Conservation (phyloP, 2,888 invertebrate genomes). For the Ochropleura leucogaster region DNA sequence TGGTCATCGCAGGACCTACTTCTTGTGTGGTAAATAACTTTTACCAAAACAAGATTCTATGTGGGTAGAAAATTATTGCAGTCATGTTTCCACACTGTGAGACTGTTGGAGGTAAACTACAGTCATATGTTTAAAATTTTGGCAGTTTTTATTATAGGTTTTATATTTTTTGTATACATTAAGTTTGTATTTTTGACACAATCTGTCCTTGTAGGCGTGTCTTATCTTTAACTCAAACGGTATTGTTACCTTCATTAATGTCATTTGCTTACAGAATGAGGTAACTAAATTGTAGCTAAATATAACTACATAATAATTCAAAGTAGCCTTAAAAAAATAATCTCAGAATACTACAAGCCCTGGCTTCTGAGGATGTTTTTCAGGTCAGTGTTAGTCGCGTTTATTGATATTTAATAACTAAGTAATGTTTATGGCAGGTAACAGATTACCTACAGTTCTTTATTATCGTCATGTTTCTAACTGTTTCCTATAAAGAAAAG, state of each 20-base stretch:
- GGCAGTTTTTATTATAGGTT: neutral
- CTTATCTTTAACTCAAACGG: neutral
- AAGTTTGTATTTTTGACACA: neutral
- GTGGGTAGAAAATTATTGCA: neutral
- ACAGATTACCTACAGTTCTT: neutral
- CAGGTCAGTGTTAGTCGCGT: neutral
- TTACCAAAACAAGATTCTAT: neutral
- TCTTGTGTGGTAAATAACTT: conserved; percentile 16
- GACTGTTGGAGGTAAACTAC: neutral
- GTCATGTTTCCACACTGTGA: neutral
- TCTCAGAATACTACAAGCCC: neutral
- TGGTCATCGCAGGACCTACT: neutral
- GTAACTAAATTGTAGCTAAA: too few relatives aligned
- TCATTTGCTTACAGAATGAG: neutral
- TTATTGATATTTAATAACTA: neutral
- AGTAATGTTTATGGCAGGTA: neutral
- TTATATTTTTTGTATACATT: too few relatives aligned
- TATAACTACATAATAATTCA: too few relatives aligned
- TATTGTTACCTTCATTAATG: neutral
- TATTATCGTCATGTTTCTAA: neutral
- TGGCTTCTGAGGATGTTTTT: neutral
- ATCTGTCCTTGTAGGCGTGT: neutral
- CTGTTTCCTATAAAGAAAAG: too few relatives aligned
- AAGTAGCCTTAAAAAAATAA: neutral
- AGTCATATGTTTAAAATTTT: neutral